Evolutionary conservation across 2,113 vertebrate genomes (phyloP).

Genomic region (Clupea harengus): DNA sequence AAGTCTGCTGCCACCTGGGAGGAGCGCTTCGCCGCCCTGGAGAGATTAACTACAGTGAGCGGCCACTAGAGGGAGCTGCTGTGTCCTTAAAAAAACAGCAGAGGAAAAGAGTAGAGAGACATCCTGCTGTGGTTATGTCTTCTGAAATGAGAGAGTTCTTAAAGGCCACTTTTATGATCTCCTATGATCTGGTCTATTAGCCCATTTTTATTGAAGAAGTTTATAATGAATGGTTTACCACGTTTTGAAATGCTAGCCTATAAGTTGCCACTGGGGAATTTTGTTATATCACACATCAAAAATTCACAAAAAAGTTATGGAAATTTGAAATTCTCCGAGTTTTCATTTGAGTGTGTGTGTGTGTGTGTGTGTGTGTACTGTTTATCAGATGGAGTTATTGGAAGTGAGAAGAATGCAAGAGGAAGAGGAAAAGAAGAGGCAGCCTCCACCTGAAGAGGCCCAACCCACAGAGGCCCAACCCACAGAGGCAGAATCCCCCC

Average conservation of each 20-base stretch:
- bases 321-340: too few relatives aligned
- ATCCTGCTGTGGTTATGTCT: too few relatives aligned
- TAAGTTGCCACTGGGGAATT: too few relatives aligned
- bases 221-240: too few relatives aligned
- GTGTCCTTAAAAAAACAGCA: not conserved
- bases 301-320: too few relatives aligned
- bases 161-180: too few relatives aligned
- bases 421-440: constrained; percentile 87
- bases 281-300: too few relatives aligned
- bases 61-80: not conserved
- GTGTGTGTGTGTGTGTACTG: not conserved
- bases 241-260: too few relatives aligned
- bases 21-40: constrained; percentile 90
- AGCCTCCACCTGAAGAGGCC: constrained; percentile 72
- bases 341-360: not conserved
- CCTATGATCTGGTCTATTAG: too few relatives aligned
- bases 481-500: constrained; percentile 67
- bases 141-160: too few relatives aligned
- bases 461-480: constrained; percentile 78
- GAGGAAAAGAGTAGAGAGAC: too few relatives aligned
- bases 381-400: constrained; percentile 84
- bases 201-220: too few relatives aligned
- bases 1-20: constrained; percentile 97
- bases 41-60: constrained; percentile 90
- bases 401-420: constrained; percentile 93